A percentile compares a stretch with the other conserved stretches of the same genome.
Evolutionary conservation across 1,140 invertebrate genomes (phyloP).

Genomic region (Eciton burchellii): DNA sequence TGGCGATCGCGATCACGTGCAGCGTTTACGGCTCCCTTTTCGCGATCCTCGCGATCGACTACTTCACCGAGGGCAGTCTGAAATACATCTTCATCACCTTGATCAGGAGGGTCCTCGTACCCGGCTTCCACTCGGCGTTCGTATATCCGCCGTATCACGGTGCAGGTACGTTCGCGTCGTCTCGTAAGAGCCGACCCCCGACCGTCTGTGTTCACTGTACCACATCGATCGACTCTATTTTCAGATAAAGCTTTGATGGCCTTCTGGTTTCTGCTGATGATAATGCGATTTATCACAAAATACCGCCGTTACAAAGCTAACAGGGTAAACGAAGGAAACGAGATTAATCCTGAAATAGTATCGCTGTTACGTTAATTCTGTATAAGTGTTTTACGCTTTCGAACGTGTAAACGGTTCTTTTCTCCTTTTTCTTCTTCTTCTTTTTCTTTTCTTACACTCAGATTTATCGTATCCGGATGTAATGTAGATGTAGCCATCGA

Average conservation of each 20-base stretch:
- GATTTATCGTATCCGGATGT: no score
- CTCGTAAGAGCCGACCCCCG: neutral
- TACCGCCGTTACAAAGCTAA: no score
- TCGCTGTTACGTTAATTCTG: neutral
- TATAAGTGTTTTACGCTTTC: no score
- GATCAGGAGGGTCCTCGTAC: constrained; percentile 87
- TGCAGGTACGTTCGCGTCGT: constrained; percentile 84
- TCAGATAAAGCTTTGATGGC: constrained; percentile 44
- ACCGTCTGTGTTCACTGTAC: neutral
- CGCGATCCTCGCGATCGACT: constrained; percentile 88
- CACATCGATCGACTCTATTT: constrained; percentile 19
- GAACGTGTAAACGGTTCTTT: no score
- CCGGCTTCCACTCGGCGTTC: constrained; percentile 87
- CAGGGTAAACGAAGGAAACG: no score
- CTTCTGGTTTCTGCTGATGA: constrained; percentile 16
- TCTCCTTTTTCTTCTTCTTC: no score
- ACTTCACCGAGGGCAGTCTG: constrained; percentile 88
- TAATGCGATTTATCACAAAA: neutral
- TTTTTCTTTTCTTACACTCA: no score
- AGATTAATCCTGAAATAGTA: neutral
- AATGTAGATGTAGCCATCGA: no score
- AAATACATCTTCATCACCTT: constrained; percentile 91
- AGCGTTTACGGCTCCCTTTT: constrained; percentile 88
- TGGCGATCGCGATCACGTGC: constrained; percentile 74
- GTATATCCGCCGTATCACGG: constrained; percentile 88